A percentile compares a stretch with the other conserved stretches of the same genome.
phyloP scores from a whole-genome alignment of 2,797 vertebrate species.

The Tokudaia tokunoshimensis region DNA sequence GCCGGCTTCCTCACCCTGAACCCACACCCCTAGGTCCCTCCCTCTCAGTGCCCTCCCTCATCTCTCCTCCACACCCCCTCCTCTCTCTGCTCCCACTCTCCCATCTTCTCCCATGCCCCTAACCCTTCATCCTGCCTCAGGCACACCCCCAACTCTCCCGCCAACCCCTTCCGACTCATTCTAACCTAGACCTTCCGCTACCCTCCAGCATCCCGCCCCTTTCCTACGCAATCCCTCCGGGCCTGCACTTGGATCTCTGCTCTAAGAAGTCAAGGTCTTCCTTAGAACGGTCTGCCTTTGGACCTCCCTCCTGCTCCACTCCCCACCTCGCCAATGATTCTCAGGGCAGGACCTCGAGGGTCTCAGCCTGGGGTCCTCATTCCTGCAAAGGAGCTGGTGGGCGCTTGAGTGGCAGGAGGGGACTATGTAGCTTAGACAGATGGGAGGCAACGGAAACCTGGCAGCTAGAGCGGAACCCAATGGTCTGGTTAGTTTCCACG shows the following conservation, averaged over 20 bases:
- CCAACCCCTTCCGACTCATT: background rate
- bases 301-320: background rate
- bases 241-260: background rate
- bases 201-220: background rate
- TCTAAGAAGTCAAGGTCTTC: background rate
- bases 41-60: background rate
- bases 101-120: background rate
- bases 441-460: background rate
- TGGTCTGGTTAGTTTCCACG: background rate
- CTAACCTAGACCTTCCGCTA: background rate
- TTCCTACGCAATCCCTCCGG: background rate
- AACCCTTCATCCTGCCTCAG: background rate
- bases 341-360: background rate
- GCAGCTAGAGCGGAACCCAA: background rate
- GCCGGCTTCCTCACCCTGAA: too few species aligned
- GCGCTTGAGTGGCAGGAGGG: background rate
- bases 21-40: background rate
- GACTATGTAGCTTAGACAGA: too few species aligned
- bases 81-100: background rate
- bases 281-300: background rate
- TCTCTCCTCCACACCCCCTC: too few species aligned
- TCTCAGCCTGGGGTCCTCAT: background rate
- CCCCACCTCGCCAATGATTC: background rate
- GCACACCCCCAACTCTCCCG: background rate
- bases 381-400: background rate